Base-by-base conservation (phyloP, 2,797 vertebrate species). In the Zalophus californianus region DNA sequence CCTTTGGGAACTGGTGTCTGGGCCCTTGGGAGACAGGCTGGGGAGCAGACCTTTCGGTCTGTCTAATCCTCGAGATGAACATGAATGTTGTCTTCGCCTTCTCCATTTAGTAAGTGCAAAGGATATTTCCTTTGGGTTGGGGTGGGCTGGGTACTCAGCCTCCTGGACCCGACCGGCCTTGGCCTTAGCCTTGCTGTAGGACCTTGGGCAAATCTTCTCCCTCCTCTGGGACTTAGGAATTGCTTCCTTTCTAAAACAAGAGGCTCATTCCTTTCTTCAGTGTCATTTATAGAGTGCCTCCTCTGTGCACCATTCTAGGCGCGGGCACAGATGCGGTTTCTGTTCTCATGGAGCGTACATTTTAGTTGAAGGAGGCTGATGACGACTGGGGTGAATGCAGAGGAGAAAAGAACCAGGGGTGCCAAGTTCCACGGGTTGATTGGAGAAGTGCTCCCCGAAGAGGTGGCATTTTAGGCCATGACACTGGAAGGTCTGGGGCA, bases 321-420 rank as follows among this genome's bases (percentile, higher is more conserved):
- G 1, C 0, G 5, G 56, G 60, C 77, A 66, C 25, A 62, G 72
- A 15, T 0, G 1, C 1, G 41, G 32, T 29, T 38, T 94, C 64
- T 87, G 13, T 25, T 90, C 90, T 58, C 0, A 0, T 52, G 62
- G 27, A 38, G 60, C 0, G 0, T 11, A 0, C 5, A 2, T 23
- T 80, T 73, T 50, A 20, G 52, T 41, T 13, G 84, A 50, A 27
- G 56, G 87, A 94, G 85, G 21, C 79, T 21, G 64, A 35, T 1
- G 3, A 0, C 44, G 14, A 54, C 0, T 48, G n/a, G 44, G n/a
- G 58, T 77, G 38, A 58, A 60, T 29, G n/a, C 58, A 9, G 50
- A 80, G 90, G 86, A 96, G 78, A 16, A 70, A 50, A 54, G 56
- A 32, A 20, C 9, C 38, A 52, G 52, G 38, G 91, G 0, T 10